A percentile compares a stretch with the other conserved stretches of the same genome.
Evolutionary conservation across 2,797 vertebrate genomes (phyloP).

Genomic region (Agapornis canus): DNA sequence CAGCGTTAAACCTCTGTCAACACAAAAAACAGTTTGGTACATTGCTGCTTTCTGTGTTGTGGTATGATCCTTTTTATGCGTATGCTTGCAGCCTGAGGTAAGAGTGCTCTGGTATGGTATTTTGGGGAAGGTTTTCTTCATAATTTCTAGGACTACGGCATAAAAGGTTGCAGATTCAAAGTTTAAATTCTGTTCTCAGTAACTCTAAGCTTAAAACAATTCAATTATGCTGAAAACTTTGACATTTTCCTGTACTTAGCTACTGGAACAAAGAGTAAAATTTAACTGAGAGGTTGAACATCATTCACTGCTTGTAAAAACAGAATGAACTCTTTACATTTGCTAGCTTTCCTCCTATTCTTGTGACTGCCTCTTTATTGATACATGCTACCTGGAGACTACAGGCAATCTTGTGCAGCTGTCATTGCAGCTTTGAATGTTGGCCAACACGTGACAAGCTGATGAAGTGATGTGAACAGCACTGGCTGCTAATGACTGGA

Average conservation of each 20-base stretch:
- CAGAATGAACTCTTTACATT: not conserved
- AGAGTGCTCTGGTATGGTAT: not conserved
- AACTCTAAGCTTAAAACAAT: not conserved
- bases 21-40: not conserved
- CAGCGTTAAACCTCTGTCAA: not conserved
- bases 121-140: not conserved
- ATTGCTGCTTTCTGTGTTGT: not conserved
- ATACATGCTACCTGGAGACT: not conserved
- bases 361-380: not conserved
- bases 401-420: not conserved
- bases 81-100: not conserved
- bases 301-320: not conserved
- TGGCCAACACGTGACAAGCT: not conserved
- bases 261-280: not conserved
- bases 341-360: not conserved
- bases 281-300: not conserved
- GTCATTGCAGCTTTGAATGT: not conserved
- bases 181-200: not conserved
- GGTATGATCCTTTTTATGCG: not conserved
- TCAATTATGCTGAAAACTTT: not conserved
- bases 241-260: not conserved
- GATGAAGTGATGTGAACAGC: not conserved
- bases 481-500: not conserved
- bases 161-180: not conserved
- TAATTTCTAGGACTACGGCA: not conserved